Evolutionary conservation across 2,888 invertebrate species (phyloP), one percentile per base, ranked within the genome.

Genomic region (Temnothorax ravouxi): DNA sequence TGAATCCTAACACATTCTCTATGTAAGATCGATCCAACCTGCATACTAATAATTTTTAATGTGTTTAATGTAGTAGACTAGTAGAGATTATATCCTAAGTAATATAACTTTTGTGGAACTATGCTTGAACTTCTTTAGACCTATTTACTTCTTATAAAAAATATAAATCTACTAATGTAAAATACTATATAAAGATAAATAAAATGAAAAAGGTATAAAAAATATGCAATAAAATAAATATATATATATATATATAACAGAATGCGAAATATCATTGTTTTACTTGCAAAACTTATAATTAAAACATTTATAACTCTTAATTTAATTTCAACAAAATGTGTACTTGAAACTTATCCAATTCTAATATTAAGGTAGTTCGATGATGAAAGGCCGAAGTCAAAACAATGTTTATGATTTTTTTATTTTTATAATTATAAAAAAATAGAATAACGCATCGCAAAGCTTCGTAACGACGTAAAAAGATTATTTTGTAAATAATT

Each of bases 151-250:
- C n/a, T 59, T 18, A 50, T 2, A 50, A 18, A 29, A 61, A 44
- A 18, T 21, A 9, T n/a, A 56, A 56, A 38, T 41, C 4, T 2
- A n/a, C 3, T 44, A n/a, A 15, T 71, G 38, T 15, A 74, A 61
- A 61, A n/a, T 61, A 1, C 2, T 29, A 3, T 18, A 18, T 25
- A 2, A 29, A 41, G 0, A 29, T 18, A n/a, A 61, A 44, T n/a
- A 61, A 25, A 61, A 29, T 18, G 15, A 54, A 25, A 72, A 13
- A 29, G 0, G 15, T 34, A 41, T 18, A n/a, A 72, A 25, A 18
- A 34, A 50, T 52, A 52, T 71, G 5, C 15, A 71, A 34, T 29
- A 69, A 69, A 69, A 29, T n/a, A 29, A 69, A 67, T 66, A 9
- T n/a, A 29, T 5, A 34, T 69, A 38, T 29, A n/a, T 50, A 50